Base-by-base conservation (phyloP, 2,113 vertebrate genomes). In the Paramormyrops kingsleyae region DNA sequence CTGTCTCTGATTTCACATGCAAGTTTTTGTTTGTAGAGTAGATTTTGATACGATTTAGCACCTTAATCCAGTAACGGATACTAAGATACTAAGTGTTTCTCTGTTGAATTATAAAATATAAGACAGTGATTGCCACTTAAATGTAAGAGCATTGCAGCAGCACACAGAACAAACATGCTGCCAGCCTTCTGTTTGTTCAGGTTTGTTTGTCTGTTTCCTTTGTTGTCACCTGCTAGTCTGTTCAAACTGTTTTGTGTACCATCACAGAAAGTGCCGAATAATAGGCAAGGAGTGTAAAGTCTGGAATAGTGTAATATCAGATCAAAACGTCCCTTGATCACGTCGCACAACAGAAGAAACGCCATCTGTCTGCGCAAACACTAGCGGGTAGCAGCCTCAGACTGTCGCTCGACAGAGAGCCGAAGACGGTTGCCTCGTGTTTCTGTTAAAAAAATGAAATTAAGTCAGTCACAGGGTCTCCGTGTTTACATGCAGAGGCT, bases 381-480 rank as follows among this genome's bases (percentile, higher is more conserved):
- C 74, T 80, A 42, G 74, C 15, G 39, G 74, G 74, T 42, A 80
- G 15, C 74, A 80, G 35, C 74, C 74, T 80, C 70, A 77, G 70
- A 77, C 70, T 77, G 70, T 77, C 74, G 74, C 35, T 42, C 74
- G 35, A 42, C 74, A 80, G 35, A 39, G 74, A 80, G 27, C 10
- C 10, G 62, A 5, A 31, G 62, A 80, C 15, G 74, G 35, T 42
- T 15, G 74, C 74, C 74, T 80, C 3, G 74, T 80, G 35, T 42
- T 80, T 80, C 74, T 35, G 74, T 42, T 42, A 70, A 80, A 35
- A 53, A 80, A 80, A 39, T 3, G 31, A 42, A 80, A 80, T 42
- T 39, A 80, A 80, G 74, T 42, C 92, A 91, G 74, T 35, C 92
- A 91, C 88, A 84, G 90, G 89, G 88, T 49, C 88, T 87, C 89